These are phyloP conservation scores for Chitala chitala DNA, from an alignment of 2,113 vertebrate genomes.

Conservation along the genomic window DNA sequence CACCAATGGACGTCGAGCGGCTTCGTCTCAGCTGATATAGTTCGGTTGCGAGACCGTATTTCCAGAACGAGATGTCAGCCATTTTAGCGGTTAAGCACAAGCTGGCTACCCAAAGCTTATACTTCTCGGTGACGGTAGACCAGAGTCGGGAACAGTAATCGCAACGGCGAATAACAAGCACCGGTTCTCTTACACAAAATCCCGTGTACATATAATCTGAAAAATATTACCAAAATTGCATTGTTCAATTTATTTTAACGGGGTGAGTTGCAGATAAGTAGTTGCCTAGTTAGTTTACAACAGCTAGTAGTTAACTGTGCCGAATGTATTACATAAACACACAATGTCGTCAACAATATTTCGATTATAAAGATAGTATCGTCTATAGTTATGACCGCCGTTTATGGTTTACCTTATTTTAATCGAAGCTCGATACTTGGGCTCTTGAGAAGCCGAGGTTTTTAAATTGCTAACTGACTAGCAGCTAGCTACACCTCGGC, in stretches of 20 bases:
- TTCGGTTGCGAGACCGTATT: slow-evolving; percentile 58
- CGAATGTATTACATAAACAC: slow-evolving; percentile 14
- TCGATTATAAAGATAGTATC: not conserved
- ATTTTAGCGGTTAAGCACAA: slow-evolving; percentile 62
- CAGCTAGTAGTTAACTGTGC: slow-evolving; percentile 9
- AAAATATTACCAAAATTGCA: not conserved
- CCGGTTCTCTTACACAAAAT: not conserved
- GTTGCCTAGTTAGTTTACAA: slow-evolving; percentile 21
- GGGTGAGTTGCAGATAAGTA: slow-evolving; percentile 1
- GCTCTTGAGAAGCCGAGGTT: slow-evolving; percentile 15
- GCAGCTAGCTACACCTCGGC: slow-evolving; percentile 24
- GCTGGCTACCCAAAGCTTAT: slow-evolving; percentile 4
- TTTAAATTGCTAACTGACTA: slow-evolving; percentile 41
- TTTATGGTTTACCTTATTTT: slow-evolving; percentile 33
- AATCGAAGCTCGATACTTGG: slow-evolving; percentile 25
- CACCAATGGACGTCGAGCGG: slow-evolving; percentile 50
- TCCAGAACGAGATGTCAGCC: slow-evolving; percentile 68
- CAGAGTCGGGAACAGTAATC: slow-evolving; percentile 2
- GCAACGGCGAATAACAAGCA: not conserved
- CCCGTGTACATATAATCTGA: not conserved
- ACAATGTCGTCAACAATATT: not conserved
- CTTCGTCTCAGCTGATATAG: slow-evolving; percentile 29
- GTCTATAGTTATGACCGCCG: not conserved
- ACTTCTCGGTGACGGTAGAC: not conserved
- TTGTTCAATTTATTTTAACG: not conserved